Base-by-base conservation (phyloP, 2,797 vertebrate genomes). In the Lepilemur septentrionalis region DNA sequence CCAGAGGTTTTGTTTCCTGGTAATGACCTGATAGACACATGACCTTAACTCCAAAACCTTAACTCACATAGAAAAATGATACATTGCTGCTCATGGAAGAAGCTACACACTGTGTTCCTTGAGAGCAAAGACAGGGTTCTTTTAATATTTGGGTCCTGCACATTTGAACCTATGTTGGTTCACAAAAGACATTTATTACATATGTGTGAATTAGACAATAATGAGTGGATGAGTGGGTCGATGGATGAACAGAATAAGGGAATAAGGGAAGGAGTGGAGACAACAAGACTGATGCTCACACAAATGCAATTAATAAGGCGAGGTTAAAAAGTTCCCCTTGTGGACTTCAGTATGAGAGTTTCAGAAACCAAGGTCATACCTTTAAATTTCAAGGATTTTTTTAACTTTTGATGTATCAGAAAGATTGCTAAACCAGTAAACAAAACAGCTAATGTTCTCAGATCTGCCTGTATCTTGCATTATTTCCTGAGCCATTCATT, bases 381-480 rank as follows among this genome's bases (percentile, higher is more conserved):
- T 75, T 79, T 86, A 83, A 28, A 93, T 72, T 25, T 80, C 59
- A 80, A 93, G 6, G 20, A 73, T 41, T 72, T 92, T 92, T 81
- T 55, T 17, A 20, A 38, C 4, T 57, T 67, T 81, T 55, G 81
- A 65, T 94, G 25, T 69, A 59, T 88, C n/a, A 93, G 70, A 61
- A 96, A 78, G 48, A 41, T 87, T 46, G 59, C 50, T 75, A 79
- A 43, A 48, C 67, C 43, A 50, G 10, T 13, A 95, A 52, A 91
- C 61, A 94, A 91, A 84, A 65, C 35, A 55, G 76, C 57, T 80
- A 90, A 84, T 89, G 91, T 81, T 84, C 70, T 18, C 35, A 63
- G 57, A 38, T 96, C 61, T 90, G 38, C 41, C 59, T 94, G 35
- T 70, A 10, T 50, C 80, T 83, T 91, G 9, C 41, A 63, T 86